These are phyloP conservation scores for Tetragonula clypearis DNA, from an alignment of 1,140 invertebrate species.

Conservation along the genomic window DNA sequence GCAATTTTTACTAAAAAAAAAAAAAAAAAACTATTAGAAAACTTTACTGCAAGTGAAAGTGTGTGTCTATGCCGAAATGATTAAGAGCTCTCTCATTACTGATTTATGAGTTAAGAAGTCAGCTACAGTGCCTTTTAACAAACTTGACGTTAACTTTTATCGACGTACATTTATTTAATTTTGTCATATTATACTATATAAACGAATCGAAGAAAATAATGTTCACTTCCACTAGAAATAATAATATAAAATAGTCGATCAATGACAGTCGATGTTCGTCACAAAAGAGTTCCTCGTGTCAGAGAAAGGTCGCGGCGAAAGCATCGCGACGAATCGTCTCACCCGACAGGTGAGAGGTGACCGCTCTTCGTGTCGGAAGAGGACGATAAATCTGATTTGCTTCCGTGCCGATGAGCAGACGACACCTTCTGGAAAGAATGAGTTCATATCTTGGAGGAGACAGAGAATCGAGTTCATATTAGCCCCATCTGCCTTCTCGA, in stretches of 20 bases:
- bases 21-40: background rate
- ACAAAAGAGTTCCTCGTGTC: background rate
- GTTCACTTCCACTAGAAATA: background rate
- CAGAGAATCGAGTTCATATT: conserved; percentile 80
- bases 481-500: conserved; percentile 78
- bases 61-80: background rate
- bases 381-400: conserved; percentile 76
- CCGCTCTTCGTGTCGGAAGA: conserved; percentile 19
- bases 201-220: background rate
- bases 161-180: too few species aligned
- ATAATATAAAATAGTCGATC: background rate
- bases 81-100: background rate
- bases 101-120: background rate
- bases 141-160: too few species aligned
- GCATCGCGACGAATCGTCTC: conserved; percentile 30
- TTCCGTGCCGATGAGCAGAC: conserved; percentile 75
- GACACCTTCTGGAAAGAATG: conserved; percentile 71
- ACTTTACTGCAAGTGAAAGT: background rate
- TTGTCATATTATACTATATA: too few species aligned
- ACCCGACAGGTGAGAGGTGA: conserved; percentile 24
- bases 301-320: background rate
- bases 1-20: background rate
- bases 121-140: too few species aligned
- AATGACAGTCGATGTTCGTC: background rate
- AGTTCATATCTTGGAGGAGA: conserved; percentile 75